Base-by-base conservation (phyloP, 2,888 invertebrate genomes). In the Torymus auratus region DNA sequence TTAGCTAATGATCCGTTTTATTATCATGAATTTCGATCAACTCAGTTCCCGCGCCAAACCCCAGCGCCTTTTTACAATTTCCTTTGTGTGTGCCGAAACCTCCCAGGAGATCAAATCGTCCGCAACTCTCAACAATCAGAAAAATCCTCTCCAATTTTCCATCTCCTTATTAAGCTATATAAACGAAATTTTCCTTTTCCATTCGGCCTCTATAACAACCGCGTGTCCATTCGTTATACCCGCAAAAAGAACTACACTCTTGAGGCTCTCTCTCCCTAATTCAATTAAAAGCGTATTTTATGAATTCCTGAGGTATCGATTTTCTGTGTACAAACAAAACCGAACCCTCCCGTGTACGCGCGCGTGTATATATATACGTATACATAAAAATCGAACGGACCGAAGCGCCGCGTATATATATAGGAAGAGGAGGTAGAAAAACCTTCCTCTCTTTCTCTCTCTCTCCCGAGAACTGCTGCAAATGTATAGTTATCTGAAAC, bases 241-340 rank as follows among this genome's bases (percentile, higher is more conserved):
- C 68, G 20, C 15, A 53, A 62, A 74, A 78, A 78, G 73, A 53
- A 50, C 58, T 53, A 62, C 15, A 50, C 65, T 73, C 41, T 41
- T 0, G 41, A 41, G 41, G 41, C 41, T 41, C 41, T 10, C 41
- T 41, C 7, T 41, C 41, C 69, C 55, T 78, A 74, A 78, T 81
- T 78, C 78, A 78, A 82, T 82, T 82, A 82, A 82, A 78, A 82
- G 41, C 13, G 62, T 78, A 82, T 75, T 82, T 82, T 82, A 82
- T 78, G 82, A 56, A 71, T 62, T 78, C 53, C 53, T 67, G 13
- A 75, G 71, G 55, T 82, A 82, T 82, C 74, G 78, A 75, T 78
- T 82, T 78, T 75, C 72, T 68, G 81, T 71, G 61, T 81, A 78
- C 74, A 71, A 78, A 78, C 70, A 68, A 15, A 78, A 75, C 20